Percentiles rank a stretch among this genome's conserved stretches.
These are phyloP conservation scores for Prenolepis imparis DNA, from an alignment of 2,888 invertebrate species.

Conservation along the genomic window DNA sequence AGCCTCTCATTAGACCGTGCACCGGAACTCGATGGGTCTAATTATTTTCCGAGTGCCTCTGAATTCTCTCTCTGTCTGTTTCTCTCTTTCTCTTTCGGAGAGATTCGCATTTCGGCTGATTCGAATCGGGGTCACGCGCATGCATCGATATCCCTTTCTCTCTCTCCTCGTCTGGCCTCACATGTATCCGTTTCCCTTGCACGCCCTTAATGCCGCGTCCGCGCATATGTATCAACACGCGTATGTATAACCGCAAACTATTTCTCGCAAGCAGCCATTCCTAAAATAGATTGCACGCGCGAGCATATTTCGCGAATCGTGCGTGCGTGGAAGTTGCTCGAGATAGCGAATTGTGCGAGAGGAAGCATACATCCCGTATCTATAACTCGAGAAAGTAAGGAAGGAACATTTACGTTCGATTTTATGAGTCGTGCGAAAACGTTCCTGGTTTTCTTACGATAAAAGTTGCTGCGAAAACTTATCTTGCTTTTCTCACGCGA, in stretches of 20 bases:
- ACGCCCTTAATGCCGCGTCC: conserved; percentile 22
- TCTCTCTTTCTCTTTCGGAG: conserved; percentile 5
- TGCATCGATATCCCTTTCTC: conserved; percentile 44
- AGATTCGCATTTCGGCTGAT: conserved; percentile 47
- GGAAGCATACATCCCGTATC: conserved; percentile 23
- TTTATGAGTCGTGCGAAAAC: conserved; percentile 48
- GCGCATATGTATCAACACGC: conserved; percentile 16
- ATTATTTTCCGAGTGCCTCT: conserved; percentile 54
- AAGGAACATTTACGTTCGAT: conserved; percentile 32
- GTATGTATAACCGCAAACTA: conserved; percentile 20
- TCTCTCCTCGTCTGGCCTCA: background rate
- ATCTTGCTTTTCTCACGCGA: background rate
- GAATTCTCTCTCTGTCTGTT: conserved; percentile 3
- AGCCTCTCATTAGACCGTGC: conserved; percentile 54
- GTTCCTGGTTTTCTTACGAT: conserved; percentile 31
- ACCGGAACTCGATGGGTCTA: conserved; percentile 55
- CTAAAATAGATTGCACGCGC: conserved; percentile 42
- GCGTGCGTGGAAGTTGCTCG: conserved; percentile 25
- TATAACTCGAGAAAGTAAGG: conserved; percentile 40
- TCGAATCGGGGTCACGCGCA: conserved; percentile 55
- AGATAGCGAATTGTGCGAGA: conserved; percentile 28
- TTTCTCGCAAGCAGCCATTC: conserved; percentile 34
- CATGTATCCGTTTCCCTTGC: conserved; percentile 21
- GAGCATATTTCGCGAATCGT: conserved; percentile 46
- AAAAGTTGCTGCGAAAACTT: conserved; percentile 25